Evolutionary conservation across 2,113 vertebrate genomes (phyloP).

Genomic region (Gambusia affinis): DNA sequence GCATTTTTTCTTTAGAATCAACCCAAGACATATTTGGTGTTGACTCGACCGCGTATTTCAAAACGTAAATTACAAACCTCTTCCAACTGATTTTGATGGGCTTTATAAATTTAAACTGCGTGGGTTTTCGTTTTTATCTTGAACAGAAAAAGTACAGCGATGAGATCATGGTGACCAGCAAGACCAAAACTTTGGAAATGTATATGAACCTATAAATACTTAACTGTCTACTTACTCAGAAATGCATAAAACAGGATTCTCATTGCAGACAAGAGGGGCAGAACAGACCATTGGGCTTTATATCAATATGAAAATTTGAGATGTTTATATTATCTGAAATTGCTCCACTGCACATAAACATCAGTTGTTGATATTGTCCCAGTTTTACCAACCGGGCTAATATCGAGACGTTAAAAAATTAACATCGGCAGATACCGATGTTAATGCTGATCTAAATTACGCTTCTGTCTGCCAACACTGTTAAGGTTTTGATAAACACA

Average conservation of each 20-base stretch:
- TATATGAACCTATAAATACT: neutral
- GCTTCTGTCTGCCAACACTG: neutral
- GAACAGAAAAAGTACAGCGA: too few species aligned
- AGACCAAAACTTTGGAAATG: neutral
- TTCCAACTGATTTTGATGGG: neutral
- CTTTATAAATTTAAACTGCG: too few species aligned
- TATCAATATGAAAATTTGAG: too few species aligned
- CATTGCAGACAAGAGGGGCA: neutral
- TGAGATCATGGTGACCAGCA: too few species aligned
- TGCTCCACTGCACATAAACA: too few species aligned
- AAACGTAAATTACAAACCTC: neutral
- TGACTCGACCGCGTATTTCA: neutral
- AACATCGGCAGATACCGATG: too few species aligned
- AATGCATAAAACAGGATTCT: neutral
- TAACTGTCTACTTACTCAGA: neutral
- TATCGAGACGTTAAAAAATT: too few species aligned
- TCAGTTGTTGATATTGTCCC: neutral
- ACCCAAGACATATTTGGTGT: neutral
- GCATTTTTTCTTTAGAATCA: neutral
- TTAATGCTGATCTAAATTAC: neutral
- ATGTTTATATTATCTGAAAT: too few species aligned
- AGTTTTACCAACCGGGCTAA: neutral
- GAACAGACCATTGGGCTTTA: neutral
- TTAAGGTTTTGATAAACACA: too few species aligned
- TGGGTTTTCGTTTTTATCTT: too few species aligned